These are phyloP conservation scores for Trissolcus basalis DNA, from an alignment of 1,140 invertebrate genomes.

Conservation along the genomic window DNA sequence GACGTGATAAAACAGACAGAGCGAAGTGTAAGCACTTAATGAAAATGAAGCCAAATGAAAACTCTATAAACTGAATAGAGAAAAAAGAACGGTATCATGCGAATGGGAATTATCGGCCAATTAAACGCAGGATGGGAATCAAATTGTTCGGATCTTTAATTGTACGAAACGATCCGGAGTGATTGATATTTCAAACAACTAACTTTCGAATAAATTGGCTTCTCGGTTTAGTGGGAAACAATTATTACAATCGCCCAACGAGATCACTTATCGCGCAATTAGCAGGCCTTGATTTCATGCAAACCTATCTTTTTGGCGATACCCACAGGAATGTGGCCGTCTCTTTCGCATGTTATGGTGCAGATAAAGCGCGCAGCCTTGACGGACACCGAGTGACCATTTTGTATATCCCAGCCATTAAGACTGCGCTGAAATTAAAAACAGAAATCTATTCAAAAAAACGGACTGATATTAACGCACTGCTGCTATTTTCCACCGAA, in stretches of 20 bases:
- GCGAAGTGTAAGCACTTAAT: too few species aligned
- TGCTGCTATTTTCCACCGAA: conserved; percentile 40
- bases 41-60: too few species aligned
- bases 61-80: too few species aligned
- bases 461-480: conserved; percentile 50
- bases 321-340: neutral
- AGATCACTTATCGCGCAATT: conserved; percentile 8
- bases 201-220: neutral
- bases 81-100: too few species aligned
- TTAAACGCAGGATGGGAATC: too few species aligned
- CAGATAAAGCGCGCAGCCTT: conserved; percentile 29
- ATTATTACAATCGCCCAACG: neutral
- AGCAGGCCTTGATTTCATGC: conserved; percentile 1
- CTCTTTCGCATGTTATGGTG: neutral
- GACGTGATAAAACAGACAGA: too few species aligned
- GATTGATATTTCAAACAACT: neutral
- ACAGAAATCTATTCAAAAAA: conserved; percentile 28
- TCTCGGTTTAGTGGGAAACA: neutral
- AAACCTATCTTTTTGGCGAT: neutral
- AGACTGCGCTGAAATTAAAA: conserved; percentile 9
- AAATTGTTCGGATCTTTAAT: too few species aligned
- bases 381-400: conserved; percentile 14
- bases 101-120: too few species aligned
- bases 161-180: too few species aligned
- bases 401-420: conserved; percentile 39